Conservation (phyloP, 1,140 invertebrate genomes). For the Oppia nitens region DNA sequence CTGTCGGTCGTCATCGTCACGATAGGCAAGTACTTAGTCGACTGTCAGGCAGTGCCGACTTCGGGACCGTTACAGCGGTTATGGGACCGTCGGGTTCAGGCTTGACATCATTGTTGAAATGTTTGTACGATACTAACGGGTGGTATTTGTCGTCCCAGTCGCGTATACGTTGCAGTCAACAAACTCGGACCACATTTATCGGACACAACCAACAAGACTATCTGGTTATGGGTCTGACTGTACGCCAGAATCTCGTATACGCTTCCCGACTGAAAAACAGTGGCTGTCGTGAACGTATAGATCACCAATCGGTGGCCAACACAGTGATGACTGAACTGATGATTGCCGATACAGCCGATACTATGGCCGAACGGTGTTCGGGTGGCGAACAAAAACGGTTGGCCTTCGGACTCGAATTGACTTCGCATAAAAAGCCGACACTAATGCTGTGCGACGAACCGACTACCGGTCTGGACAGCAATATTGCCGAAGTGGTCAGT, state of each 20-base stretch:
- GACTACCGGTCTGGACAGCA: slow-evolving; percentile 36
- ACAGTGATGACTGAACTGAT: background rate
- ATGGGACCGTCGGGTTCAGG: slow-evolving; percentile 44
- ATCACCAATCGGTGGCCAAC: slow-evolving; percentile 4
- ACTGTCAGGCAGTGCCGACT: too few species aligned
- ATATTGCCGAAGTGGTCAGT: background rate
- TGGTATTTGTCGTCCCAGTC: background rate
- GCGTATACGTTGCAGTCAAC: too few species aligned
- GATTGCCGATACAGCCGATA: background rate
- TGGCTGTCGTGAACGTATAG: background rate
- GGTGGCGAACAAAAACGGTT: slow-evolving; percentile 82
- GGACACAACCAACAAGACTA: too few species aligned
- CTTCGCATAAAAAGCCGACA: slow-evolving; percentile 27
- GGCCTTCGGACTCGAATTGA: slow-evolving; percentile 80
- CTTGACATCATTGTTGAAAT: slow-evolving; percentile 33
- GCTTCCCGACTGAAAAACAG: slow-evolving; percentile 15
- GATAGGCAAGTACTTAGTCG: too few species aligned
- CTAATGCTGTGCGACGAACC: slow-evolving; percentile 25
- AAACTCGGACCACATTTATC: too few species aligned
- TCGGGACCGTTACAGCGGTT: slow-evolving; percentile 30
- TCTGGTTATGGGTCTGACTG: slow-evolving; percentile 9
- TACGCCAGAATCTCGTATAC: slow-evolving; percentile 11
- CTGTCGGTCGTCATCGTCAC: too few species aligned
- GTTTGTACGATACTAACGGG: slow-evolving; percentile 10
- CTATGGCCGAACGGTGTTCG: background rate